Evolutionary conservation across 1,140 invertebrate genomes (phyloP), one percentile per base, ranked within the genome.

Genomic region (Drosophila grimshawi): DNA sequence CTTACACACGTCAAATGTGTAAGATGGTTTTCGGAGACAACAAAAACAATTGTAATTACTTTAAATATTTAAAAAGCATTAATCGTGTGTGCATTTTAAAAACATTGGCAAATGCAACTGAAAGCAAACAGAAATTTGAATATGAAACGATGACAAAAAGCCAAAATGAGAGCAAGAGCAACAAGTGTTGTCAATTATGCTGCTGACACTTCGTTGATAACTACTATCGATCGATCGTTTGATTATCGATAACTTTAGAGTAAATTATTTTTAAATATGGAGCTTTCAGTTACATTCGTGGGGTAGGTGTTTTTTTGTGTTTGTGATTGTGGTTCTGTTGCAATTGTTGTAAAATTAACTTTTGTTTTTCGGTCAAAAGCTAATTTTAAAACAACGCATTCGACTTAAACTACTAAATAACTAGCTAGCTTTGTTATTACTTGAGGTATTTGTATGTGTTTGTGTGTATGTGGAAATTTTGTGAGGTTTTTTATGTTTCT

Each of bases 51-150:
- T 69, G 68, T 88, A 90, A 90, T 90, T 90, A 90, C 86, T 90
- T 90, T 90, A 90, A 91, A 91, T 91, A 91, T 91, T 91, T 79
- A 91, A 91, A 91, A 91, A 90, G 73, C 81, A 79, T 76, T 72
- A 80, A 80, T 88, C 77, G 60, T 67, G 60, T 70, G 79, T 63
- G 71, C 86, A 70, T 77, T 19, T 19, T 77, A 29, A 64, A 29
- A 55, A 60, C 48, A 27, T 76, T 80, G 43, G 48, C 67, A 78
- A 78, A 80, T 89, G 86, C 81, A 90, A 78, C 71, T 86, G 81
- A 89, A 86, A 90, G 78, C 85, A 78, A 66, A 68, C 19, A 45
- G 19, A 19, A 19, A 19, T 19, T 19, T 19, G 19, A 19, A 19
- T 19, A 19, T 19, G 19, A 19, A 19, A 1, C 19, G 19, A 19